Base-by-base conservation (phyloP, 2,888 invertebrate genomes). In the Diarsia brunnea region DNA sequence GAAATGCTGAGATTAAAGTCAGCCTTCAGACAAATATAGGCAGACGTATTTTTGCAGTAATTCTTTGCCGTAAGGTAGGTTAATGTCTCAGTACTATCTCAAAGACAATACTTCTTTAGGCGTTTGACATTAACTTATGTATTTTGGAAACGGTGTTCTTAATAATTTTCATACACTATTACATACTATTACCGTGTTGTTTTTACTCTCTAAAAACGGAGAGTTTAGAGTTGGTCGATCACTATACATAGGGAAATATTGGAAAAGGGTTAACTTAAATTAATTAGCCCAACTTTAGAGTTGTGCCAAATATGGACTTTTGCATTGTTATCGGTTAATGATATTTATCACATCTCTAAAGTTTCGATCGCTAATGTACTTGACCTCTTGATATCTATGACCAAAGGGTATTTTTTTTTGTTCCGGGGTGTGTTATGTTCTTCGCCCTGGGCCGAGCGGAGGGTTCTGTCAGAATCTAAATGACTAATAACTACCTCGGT, bases 1-100 rank as follows among this genome's bases (percentile, higher is more conserved):
- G 72, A 76, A 72, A 88, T 71, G 78, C 76, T 75, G 60, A 78
- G 75, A 83, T 78, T 82, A 87, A 75, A 84, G 66, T 24, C 72
- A 69, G 82, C n/a, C 66, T 67, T 75, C 58, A 70, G 58, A 70
- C 64, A 75, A 82, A 67, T 69, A 75, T 64, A 76, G 73, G 63
- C 77, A 53, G 67, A 69, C 64, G 51, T 68, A 75, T 73, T 76
- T 77, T 70, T 70, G 38, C 64, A 58, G 68, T 75, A 61, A 64
- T 66, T 82, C 66, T 70, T 68, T 49, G 64, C 47, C 45, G 19
- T 47, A 60, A 69, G 43, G 65, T 71, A 45, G 55, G 65, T 74
- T 71, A 68, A 73, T 69, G 70, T 55, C 21, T 11, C 14, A 51
- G 60, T 75, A 60, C 53, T 65, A 51, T 79, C 63, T 79, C 31